phyloP scores from a whole-genome alignment of 2,888 invertebrate species.

The Papilio gigon region DNA sequence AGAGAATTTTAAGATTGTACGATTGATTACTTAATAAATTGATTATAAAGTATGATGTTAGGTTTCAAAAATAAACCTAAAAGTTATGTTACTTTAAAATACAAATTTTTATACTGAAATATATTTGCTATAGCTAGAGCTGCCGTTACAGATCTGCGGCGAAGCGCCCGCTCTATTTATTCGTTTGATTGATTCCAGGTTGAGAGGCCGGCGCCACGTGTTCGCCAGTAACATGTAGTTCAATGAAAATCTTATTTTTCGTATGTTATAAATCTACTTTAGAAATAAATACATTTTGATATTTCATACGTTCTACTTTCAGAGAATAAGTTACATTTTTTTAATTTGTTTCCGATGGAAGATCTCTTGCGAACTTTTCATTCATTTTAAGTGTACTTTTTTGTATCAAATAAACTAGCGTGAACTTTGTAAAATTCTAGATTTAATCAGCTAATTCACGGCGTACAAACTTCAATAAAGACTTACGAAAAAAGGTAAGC shows the following conservation, averaged over 20 bases:
- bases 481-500: too few relatives aligned
- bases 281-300: not conserved
- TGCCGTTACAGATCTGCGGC: not conserved
- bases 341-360: too few relatives aligned
- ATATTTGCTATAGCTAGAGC: not conserved
- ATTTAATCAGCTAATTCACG: too few relatives aligned
- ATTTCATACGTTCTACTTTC: not conserved
- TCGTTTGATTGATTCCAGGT: conserved; percentile 15
- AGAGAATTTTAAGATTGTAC: too few relatives aligned
- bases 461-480: too few relatives aligned
- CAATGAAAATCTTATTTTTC: not conserved
- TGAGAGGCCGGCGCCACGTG: conserved; percentile 13
- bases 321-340: too few relatives aligned
- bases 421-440: too few relatives aligned
- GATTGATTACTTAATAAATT: too few relatives aligned
- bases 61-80: too few relatives aligned
- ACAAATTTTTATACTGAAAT: not conserved
- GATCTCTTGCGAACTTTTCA: too few relatives aligned
- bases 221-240: not conserved
- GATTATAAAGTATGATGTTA: too few relatives aligned
- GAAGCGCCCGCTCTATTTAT: conserved; percentile 1
- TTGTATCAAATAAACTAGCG: not conserved
- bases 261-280: not conserved
- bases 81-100: not conserved
- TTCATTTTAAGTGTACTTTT: not conserved